A percentile compares a stretch with the other conserved stretches of the same genome.
Evolutionary conservation across 2,888 invertebrate species (phyloP).

Genomic region (Acronicta alni): DNA sequence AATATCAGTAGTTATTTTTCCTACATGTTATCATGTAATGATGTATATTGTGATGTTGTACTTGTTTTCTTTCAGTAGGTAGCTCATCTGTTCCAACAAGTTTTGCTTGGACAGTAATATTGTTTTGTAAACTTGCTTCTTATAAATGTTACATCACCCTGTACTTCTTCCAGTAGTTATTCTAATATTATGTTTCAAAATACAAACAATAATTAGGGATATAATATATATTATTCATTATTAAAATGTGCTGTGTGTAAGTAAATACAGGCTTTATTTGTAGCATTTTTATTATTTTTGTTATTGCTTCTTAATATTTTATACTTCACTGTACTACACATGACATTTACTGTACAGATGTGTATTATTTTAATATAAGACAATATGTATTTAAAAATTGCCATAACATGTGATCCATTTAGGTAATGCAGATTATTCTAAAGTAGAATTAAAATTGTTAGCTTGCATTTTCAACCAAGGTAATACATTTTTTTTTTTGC

Average conservation of each 20-base stretch:
- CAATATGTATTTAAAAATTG: too few species aligned
- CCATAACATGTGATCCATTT: too few species aligned
- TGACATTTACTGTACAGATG: too few species aligned
- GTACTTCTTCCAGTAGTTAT: not conserved
- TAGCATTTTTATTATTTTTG: too few species aligned
- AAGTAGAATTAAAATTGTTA: too few species aligned
- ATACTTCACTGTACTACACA: not conserved
- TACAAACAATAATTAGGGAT: not conserved
- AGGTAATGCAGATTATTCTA: too few species aligned
- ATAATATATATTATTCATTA: not conserved
- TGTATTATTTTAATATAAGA: too few species aligned
- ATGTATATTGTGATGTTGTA: not conserved
- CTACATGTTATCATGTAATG: not conserved
- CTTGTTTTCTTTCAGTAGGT: constrained; percentile 3
- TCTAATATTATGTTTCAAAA: constrained; percentile 4
- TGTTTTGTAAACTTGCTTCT: constrained; percentile 15
- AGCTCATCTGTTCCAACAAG: not conserved
- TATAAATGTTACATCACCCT: constrained; percentile 3
- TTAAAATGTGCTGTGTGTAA: not conserved
- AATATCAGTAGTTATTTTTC: not conserved
- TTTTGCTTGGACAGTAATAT: not conserved
- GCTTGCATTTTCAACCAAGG: too few species aligned
- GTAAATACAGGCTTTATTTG: constrained; percentile 9
- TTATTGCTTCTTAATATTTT: not conserved
- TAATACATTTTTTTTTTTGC: too few species aligned